Evolutionary conservation across 2,888 invertebrate genomes (phyloP).

Genomic region (Synergus itoensis): DNA sequence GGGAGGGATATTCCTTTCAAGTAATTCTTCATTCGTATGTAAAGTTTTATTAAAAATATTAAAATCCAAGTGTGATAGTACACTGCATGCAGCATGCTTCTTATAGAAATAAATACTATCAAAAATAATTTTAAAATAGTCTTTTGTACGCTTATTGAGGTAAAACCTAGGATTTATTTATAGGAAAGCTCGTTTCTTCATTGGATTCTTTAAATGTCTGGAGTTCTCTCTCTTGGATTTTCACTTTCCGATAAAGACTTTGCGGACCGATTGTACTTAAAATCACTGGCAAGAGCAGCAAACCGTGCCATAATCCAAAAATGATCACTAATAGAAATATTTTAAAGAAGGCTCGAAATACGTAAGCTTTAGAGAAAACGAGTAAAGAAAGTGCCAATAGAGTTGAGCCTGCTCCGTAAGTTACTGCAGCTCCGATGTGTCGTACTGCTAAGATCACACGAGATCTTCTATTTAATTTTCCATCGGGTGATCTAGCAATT

Average conservation of each 20-base stretch:
- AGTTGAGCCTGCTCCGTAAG: slow-evolving; percentile 89
- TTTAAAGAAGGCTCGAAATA: slow-evolving; percentile 87
- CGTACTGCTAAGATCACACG: slow-evolving; percentile 84
- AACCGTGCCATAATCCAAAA: slow-evolving; percentile 89
- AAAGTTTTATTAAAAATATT: background rate
- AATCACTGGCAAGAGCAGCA: slow-evolving; percentile 87
- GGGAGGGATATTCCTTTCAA: background rate
- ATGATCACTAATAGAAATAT: slow-evolving; percentile 88
- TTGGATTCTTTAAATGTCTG: slow-evolving; percentile 23
- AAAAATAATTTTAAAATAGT: background rate
- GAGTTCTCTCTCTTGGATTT: slow-evolving; percentile 48
- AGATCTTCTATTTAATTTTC: slow-evolving; percentile 69
- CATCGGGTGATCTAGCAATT: slow-evolving; percentile 80
- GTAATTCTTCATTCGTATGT: background rate
- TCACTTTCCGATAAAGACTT: slow-evolving; percentile 58
- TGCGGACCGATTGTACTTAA: slow-evolving; percentile 86
- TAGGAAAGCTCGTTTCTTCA: background rate
- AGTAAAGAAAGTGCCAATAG: slow-evolving; percentile 86
- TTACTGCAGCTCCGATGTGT: slow-evolving; percentile 87
- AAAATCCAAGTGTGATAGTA: background rate
- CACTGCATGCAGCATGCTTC: background rate
- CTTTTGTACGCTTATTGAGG: background rate
- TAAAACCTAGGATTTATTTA: slow-evolving; percentile 1
- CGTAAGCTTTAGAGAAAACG: slow-evolving; percentile 86
- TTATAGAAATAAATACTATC: background rate